Evolutionary conservation across 2,797 vertebrate genomes (phyloP).

Genomic region (Dermochelys coriacea): DNA sequence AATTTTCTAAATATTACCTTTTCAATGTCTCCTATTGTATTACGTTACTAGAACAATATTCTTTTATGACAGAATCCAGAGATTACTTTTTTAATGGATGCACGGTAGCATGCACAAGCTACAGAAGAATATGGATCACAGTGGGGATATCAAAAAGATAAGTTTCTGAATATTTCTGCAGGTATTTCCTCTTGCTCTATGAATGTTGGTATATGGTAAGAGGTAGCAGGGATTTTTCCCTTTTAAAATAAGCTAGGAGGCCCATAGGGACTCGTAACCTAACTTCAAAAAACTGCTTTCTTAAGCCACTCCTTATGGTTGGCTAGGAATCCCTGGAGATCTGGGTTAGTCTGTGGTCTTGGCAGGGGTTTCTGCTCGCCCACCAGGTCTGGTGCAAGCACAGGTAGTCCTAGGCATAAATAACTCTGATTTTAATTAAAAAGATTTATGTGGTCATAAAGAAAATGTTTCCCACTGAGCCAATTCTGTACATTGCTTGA

Average conservation of each 20-base stretch:
- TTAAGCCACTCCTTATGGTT: conserved; percentile 57
- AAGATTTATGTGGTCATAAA: conserved; percentile 73
- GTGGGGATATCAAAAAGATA: background rate
- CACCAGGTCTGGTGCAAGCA: conserved; percentile 63
- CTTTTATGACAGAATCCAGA: conserved; percentile 16
- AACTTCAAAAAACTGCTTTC: conserved; percentile 61
- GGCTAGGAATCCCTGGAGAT: conserved; percentile 35
- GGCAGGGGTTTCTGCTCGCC: conserved; percentile 45
- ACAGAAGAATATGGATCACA: background rate
- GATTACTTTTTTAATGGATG: background rate
- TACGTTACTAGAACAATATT: conserved; percentile 14
- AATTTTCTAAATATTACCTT: conserved; percentile 65
- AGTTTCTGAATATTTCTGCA: conserved; percentile 25
- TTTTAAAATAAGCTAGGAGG: conserved; percentile 40
- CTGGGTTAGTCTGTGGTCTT: conserved; percentile 38
- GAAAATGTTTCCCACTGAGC: conserved; percentile 49
- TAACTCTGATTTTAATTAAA: conserved; percentile 66
- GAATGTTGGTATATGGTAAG: background rate
- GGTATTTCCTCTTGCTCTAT: conserved; percentile 26
- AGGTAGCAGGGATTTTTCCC: conserved; percentile 36
- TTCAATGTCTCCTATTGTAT: conserved; percentile 52
- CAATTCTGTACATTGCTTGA: conserved; percentile 50
- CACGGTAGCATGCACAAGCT: background rate
- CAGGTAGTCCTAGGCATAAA: conserved; percentile 71
- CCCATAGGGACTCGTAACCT: conserved; percentile 7